A percentile compares a stretch with the other conserved stretches of the same genome.
Conservation (phyloP, 2,113 vertebrate species). For the Aspidoscelis tigris region DNA sequence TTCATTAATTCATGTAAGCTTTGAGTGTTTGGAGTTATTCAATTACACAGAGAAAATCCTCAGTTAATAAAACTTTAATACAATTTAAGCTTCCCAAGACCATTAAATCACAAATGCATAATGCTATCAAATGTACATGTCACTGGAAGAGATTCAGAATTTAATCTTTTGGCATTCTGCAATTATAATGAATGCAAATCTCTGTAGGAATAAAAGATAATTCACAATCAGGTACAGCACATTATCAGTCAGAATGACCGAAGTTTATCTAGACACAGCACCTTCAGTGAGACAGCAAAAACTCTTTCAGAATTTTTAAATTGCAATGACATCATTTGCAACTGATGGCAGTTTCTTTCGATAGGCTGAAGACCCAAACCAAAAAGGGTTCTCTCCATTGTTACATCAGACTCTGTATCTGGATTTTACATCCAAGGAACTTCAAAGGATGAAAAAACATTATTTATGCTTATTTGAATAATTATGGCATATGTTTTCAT, state of each 20-base stretch:
- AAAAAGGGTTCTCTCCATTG: neutral
- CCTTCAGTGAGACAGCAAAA: constrained; percentile 18
- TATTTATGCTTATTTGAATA: neutral
- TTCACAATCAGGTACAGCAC: constrained; percentile 51
- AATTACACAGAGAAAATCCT: constrained; percentile 68
- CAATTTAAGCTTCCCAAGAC: constrained; percentile 66
- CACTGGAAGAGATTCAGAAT: constrained; percentile 64
- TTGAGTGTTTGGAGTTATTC: constrained; percentile 67
- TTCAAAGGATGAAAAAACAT: neutral
- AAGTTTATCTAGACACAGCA: constrained; percentile 64
- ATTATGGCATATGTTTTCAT: neutral
- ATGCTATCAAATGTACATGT: constrained; percentile 65
- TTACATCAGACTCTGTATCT: neutral
- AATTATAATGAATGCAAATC: constrained; percentile 72
- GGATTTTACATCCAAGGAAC: too few relatives aligned
- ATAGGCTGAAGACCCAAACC: neutral
- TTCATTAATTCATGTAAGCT: constrained; percentile 60
- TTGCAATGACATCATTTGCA: constrained; percentile 16
- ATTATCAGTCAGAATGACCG: constrained; percentile 46
- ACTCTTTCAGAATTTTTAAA: constrained; percentile 44
- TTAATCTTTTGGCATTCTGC: constrained; percentile 68
- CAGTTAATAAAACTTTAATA: constrained; percentile 73
- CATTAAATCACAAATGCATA: constrained; percentile 67
- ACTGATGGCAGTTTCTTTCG: constrained; percentile 20
- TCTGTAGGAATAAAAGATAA: constrained; percentile 64